phyloP scores from a whole-genome alignment of 2,797 vertebrate genomes.

The Phalloptychus januarius region DNA sequence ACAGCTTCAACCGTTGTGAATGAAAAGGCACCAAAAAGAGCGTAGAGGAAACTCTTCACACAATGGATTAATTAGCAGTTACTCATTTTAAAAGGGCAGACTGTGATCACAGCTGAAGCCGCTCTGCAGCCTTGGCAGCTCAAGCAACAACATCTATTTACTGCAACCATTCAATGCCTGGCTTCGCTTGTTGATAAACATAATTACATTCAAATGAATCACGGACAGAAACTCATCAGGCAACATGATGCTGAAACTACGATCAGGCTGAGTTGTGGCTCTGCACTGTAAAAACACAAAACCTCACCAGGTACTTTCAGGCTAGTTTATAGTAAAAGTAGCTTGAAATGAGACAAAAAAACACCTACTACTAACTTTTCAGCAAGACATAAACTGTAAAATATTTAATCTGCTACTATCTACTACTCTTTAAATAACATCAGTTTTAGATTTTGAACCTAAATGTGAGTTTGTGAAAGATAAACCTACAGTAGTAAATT shows the following conservation, averaged over 20 bases:
- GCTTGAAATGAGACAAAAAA: no score
- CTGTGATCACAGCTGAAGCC: constrained; percentile 16
- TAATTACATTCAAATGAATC: background rate
- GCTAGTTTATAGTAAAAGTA: no score
- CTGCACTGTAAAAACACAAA: background rate
- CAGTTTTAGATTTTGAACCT: no score
- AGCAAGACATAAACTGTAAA: no score
- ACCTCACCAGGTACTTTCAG: no score
- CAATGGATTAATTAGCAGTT: constrained; percentile 10
- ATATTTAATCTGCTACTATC: no score
- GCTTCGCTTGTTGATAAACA: background rate
- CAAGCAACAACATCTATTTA: background rate
- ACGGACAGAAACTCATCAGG: background rate
- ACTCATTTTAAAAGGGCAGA: constrained; percentile 15
- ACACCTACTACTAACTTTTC: no score
- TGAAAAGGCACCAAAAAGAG: background rate
- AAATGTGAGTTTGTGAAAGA: no score
- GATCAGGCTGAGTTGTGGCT: no score
- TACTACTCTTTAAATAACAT: no score
- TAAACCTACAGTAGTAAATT: no score
- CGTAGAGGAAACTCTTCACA: background rate
- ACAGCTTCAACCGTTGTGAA: background rate
- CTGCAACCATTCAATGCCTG: background rate
- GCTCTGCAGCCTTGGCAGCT: constrained; percentile 10
- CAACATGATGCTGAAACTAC: no score